Percentiles rank a stretch among this genome's conserved stretches.
Evolutionary conservation across 2,113 vertebrate species (phyloP).

Genomic region (Aplodontia rufa): DNA sequence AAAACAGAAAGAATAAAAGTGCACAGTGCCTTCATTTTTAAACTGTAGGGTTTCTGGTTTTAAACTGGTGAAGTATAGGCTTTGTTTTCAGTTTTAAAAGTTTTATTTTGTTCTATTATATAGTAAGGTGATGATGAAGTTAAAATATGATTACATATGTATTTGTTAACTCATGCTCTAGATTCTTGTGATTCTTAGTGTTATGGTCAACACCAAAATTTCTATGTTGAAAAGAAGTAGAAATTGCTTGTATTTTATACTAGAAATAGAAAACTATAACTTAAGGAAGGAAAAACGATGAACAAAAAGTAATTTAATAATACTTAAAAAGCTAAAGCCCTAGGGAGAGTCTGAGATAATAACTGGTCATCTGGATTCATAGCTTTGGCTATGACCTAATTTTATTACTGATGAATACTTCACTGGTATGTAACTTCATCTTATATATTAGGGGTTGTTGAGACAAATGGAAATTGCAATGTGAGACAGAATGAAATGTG

Average conservation of each 20-base stretch:
- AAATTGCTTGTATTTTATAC: neutral
- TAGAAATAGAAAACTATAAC: conserved; percentile 14
- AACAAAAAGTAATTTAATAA: conserved; percentile 29
- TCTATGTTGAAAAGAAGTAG: neutral
- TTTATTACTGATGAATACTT: neutral
- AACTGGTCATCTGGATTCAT: neutral
- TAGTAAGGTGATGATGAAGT: neutral
- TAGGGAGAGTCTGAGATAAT: neutral
- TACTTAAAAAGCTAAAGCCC: conserved; percentile 5
- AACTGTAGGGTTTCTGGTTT: conserved; percentile 48
- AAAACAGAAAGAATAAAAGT: neutral
- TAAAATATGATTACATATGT: conserved; percentile 33
- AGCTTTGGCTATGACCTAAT: neutral
- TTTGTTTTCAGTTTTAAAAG: conserved; percentile 29
- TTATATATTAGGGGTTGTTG: neutral
- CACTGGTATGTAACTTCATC: neutral
- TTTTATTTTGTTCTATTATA: conserved; percentile 38
- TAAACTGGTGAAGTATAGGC: neutral
- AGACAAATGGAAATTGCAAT: neutral
- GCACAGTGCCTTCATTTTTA: conserved; percentile 13
- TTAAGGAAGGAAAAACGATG: neutral
- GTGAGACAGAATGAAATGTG: neutral
- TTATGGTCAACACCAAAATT: neutral
- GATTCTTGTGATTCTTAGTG: neutral
- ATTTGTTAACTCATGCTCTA: neutral